Base-by-base conservation (phyloP, 2,113 vertebrate species). In the Kryptolebias marmoratus region DNA sequence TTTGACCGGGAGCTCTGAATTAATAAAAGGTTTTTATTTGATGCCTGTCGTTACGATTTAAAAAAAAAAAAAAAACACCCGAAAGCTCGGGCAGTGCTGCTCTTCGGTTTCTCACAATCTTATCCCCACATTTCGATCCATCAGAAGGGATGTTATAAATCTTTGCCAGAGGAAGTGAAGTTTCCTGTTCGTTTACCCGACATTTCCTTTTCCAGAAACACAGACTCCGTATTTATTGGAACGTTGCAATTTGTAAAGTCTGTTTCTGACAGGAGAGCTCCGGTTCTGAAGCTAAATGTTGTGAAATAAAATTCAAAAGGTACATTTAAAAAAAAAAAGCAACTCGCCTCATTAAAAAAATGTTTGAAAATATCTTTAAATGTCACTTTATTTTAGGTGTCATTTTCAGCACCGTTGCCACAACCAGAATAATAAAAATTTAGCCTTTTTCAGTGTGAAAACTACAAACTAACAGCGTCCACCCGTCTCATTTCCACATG, bases 11-110 rank as follows among this genome's bases (percentile, higher is more conserved):
- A 78, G 76, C 82, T 88, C 78, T 72, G 76, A 79, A 62, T 22
- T 22, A 22, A 86, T 88, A 85, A 85, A 87, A 90, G 69, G 28
- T 79, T 64, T 77, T 87, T 82, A 80, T 73, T 79, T 84, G 75
- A 79, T 77, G 63, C 89, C 3, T 10, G 10, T 42, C 8, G 10
- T 42, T 8, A 1, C 5, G 0, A 42, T 42, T 5, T 1, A 42
- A 42, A 10, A 42, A 42, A 42, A 42, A 42, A 42, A 6, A 22
- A 22, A 22, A 22, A 22, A 22, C 22, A 22, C 22, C 22, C 22
- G 22, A 22, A 22, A 42, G 5, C 9, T 9, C 39, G 9, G 39
- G 10, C 39, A 42, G 10, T 5, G 1, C 9, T 5, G 10, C 1
- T 42, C 8, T 42, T 5, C 7, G 32, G 7, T 48, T 12, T 15